Evolutionary conservation across 2,888 invertebrate species (phyloP).

Genomic region (Drosophila merina): DNA sequence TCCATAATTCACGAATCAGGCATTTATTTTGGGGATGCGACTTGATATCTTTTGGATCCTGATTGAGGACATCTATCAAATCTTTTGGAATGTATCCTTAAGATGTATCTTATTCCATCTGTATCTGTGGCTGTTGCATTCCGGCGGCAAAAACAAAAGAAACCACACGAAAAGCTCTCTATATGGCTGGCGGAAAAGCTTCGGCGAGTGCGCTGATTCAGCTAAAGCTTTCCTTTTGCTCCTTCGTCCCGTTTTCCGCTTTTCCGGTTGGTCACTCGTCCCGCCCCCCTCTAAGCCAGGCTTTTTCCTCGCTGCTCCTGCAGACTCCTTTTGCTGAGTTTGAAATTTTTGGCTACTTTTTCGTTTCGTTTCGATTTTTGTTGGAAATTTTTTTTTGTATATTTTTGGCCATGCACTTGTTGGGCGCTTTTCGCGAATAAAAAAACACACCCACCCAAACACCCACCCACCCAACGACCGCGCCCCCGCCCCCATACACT

Average conservation of each 20-base stretch:
- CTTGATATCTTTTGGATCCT: neutral
- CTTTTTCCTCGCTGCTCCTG: neutral
- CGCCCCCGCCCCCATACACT: neutral
- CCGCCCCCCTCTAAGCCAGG: too few relatives aligned
- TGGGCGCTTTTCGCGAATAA: slow-evolving; percentile 32
- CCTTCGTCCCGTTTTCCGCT: neutral
- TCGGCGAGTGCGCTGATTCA: slow-evolving; percentile 20
- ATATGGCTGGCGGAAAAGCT: slow-evolving; percentile 13
- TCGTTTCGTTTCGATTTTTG: neutral
- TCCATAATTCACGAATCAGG: neutral
- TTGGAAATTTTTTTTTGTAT: neutral
- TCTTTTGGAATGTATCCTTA: slow-evolving; percentile 2
- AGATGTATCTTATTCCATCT: neutral
- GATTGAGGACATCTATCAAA: neutral
- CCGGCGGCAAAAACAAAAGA: neutral
- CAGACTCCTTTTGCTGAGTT: neutral
- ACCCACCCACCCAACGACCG: neutral
- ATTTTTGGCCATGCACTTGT: slow-evolving; percentile 60
- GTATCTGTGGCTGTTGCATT: slow-evolving; percentile 7
- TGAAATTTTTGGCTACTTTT: neutral
- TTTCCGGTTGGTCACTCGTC: neutral
- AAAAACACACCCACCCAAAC: neutral
- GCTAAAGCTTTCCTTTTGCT: slow-evolving; percentile 24
- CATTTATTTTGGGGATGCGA: neutral
- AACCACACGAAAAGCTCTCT: slow-evolving; percentile 15